A percentile compares a stretch with the other conserved stretches of the same genome.
phyloP scores from a whole-genome alignment of 2,888 invertebrate species.

The Brachynemurus nebulosus region DNA sequence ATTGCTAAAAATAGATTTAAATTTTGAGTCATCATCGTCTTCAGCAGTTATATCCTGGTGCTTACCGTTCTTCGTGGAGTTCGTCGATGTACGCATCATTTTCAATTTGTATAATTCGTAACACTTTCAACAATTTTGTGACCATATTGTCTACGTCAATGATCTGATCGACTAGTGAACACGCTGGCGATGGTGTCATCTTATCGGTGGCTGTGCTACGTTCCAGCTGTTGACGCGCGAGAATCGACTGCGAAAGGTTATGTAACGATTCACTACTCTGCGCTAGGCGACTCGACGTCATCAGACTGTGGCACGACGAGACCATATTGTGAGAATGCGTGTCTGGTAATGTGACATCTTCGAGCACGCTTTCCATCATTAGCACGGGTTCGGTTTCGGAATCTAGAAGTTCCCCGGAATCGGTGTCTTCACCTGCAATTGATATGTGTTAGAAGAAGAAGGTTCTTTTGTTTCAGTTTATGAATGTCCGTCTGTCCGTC shows the following conservation, averaged over 20 bases:
- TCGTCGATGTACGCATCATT: slow-evolving; percentile 52
- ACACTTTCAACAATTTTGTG: slow-evolving; percentile 55
- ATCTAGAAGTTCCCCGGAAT: slow-evolving; percentile 64
- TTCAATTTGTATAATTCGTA: slow-evolving; percentile 58
- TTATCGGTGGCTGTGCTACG: slow-evolving; percentile 29
- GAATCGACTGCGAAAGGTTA: slow-evolving; percentile 63
- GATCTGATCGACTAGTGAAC: slow-evolving; percentile 54
- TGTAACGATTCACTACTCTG: slow-evolving; percentile 52
- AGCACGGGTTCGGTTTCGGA: slow-evolving; percentile 72
- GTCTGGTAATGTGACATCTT: slow-evolving; percentile 49
- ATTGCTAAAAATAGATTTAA: neutral
- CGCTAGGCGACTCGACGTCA: slow-evolving; percentile 27
- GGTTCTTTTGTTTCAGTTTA: too few relatives aligned
- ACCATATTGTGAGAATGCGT: slow-evolving; percentile 53
- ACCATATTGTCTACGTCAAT: slow-evolving; percentile 62
- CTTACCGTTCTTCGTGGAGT: slow-evolving; percentile 48
- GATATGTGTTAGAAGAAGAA: slow-evolving; percentile 8
- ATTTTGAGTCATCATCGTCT: too few relatives aligned
- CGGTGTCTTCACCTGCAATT: slow-evolving; percentile 41
- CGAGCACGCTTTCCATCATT: slow-evolving; percentile 64
- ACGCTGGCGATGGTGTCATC: slow-evolving; percentile 31
- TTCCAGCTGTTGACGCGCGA: slow-evolving; percentile 53
- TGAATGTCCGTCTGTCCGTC: too few relatives aligned
- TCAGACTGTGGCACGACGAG: slow-evolving; percentile 41
- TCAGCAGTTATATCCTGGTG: neutral